Evolutionary conservation across 2,797 vertebrate species (phyloP).

Genomic region (Setipinna tenuifilis): DNA sequence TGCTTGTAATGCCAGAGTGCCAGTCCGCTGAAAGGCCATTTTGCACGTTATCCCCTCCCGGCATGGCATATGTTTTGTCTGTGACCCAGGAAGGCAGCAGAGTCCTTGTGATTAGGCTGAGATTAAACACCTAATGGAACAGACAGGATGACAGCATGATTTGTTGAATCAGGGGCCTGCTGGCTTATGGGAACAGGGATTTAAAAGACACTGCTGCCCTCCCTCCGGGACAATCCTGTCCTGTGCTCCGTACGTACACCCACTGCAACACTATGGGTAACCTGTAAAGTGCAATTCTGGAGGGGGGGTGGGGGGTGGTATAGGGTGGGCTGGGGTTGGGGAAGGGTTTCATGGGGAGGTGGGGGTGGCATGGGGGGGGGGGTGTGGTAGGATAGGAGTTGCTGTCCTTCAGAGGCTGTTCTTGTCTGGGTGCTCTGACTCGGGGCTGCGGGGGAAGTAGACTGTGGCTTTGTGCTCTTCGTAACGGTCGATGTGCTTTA

Average conservation of each 20-base stretch:
- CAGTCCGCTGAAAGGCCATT: conserved; percentile 73
- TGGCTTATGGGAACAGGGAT: neutral
- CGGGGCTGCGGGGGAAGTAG: conserved; percentile 81
- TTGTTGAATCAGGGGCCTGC: conserved; percentile 2
- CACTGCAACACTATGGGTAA: conserved; percentile 15
- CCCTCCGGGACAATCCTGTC: neutral
- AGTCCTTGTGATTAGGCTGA: conserved; percentile 69
- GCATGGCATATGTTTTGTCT: conserved; percentile 47
- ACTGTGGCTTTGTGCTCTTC: conserved; percentile 86
- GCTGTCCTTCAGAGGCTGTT: conserved; percentile 76
- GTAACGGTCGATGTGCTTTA: conserved; percentile 89
- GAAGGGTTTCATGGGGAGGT: no score
- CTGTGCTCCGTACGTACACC: neutral
- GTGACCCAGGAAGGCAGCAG: conserved; percentile 52
- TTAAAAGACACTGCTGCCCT: conserved; percentile 19
- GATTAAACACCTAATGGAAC: conserved; percentile 65
- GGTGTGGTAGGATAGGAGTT: conserved; percentile 20
- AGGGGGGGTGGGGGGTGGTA: neutral
- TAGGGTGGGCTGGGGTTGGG: no score
- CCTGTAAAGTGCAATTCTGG: conserved; percentile 25
- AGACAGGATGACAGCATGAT: conserved; percentile 14
- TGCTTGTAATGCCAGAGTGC: conserved; percentile 52
- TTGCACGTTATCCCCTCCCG: conserved; percentile 54
- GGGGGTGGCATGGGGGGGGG: no score
- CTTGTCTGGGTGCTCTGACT: conserved; percentile 80